These are phyloP conservation scores for Sinohyriopsis cumingii DNA, from an alignment of 2,888 invertebrate species.

Conservation along the genomic window DNA sequence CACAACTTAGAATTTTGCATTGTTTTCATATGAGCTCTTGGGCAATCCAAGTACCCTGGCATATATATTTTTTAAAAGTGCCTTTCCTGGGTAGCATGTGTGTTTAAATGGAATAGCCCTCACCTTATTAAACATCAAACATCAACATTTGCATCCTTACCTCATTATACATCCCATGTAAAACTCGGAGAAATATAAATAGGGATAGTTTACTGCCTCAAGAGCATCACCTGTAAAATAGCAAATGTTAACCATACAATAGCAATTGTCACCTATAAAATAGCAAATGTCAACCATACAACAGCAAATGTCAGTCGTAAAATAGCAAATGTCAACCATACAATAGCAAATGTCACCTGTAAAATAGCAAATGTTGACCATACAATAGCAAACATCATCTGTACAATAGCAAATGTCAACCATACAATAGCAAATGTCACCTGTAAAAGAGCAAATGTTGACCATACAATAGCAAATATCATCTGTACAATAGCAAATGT, in stretches of 20 bases:
- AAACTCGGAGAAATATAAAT: constrained; percentile 63
- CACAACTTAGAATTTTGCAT: no score
- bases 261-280: no score
- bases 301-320: not conserved
- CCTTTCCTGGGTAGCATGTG: no score
- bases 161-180: constrained; percentile 62
- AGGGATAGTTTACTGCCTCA: constrained; percentile 53
- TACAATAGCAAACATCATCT: not conserved
- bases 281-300: not conserved
- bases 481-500: constrained; percentile 5
- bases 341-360: no score
- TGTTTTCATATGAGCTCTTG: no score
- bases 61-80: no score
- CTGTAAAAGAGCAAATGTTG: constrained; percentile 30
- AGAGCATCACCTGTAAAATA: constrained; percentile 50
- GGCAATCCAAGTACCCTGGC: no score
- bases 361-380: no score
- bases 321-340: not conserved
- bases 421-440: no score
- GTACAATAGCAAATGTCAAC: not conserved
- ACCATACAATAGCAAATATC: constrained; percentile 25
- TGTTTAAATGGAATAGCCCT: no score
- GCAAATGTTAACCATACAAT: not conserved
- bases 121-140: no score
- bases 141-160: constrained; percentile 24